Conservation (phyloP, 2,888 invertebrate species). For the Malacosoma neustria region DNA sequence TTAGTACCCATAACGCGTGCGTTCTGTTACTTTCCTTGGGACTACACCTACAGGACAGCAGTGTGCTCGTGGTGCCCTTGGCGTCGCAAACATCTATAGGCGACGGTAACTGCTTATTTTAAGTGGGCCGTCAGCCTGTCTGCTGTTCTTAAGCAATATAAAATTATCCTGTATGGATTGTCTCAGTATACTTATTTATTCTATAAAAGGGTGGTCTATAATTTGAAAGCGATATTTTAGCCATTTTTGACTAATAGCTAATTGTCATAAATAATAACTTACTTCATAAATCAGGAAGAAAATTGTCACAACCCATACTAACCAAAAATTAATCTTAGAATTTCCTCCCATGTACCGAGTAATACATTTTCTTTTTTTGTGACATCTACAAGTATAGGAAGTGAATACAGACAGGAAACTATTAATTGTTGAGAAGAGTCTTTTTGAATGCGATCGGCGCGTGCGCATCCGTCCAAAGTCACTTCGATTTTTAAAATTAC, state of each 20-base stretch:
- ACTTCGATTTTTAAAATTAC: constrained; percentile 28
- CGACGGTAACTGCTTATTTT: no score
- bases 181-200: no score
- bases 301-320: background rate
- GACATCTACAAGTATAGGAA: constrained; percentile 24
- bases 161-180: no score
- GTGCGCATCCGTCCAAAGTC: constrained; percentile 33
- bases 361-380: constrained; percentile 27
- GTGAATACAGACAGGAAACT: constrained; percentile 33
- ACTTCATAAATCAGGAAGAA: background rate
- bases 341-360: constrained; percentile 13
- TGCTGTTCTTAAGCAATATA: no score
- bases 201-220: no score
- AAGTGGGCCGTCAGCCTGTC: no score
- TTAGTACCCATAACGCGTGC: no score
- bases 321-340: background rate
- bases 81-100: no score
- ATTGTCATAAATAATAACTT: background rate
- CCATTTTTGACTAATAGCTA: background rate
- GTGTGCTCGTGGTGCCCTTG: no score
- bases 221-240: no score
- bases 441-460: constrained; percentile 35
- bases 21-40: no score
- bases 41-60: no score
- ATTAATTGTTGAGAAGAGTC: constrained; percentile 52